These are phyloP conservation scores for Chionoecetes opilio DNA, from an alignment of 1,140 invertebrate genomes.

Conservation along the genomic window DNA sequence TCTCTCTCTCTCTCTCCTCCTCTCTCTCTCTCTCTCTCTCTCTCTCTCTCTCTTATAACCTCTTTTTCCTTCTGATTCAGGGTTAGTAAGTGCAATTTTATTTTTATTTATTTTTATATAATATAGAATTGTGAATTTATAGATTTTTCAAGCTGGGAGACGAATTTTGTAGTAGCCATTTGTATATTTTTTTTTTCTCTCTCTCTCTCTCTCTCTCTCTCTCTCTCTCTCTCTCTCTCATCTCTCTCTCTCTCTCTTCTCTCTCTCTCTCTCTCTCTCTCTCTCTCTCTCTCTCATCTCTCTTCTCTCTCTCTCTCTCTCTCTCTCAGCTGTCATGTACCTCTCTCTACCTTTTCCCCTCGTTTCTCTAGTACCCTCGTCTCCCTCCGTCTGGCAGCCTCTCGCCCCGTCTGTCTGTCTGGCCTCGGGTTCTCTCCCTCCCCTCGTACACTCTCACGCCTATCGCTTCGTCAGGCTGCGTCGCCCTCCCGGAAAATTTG, in stretches of 20 bases:
- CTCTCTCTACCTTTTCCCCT: neutral
- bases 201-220: neutral
- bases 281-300: neutral
- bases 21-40: too few relatives aligned
- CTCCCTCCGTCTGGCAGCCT: neutral
- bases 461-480: neutral
- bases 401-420: neutral
- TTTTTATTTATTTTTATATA: too few relatives aligned
- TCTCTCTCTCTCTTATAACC: too few relatives aligned
- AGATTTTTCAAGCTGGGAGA: too few relatives aligned
- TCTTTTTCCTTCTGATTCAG: too few relatives aligned
- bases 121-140: too few relatives aligned
- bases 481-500: too few relatives aligned
- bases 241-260: neutral
- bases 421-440: neutral
- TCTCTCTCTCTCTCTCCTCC: too few relatives aligned
- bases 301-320: neutral
- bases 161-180: too few relatives aligned
- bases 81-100: too few relatives aligned
- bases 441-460: neutral
- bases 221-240: neutral
- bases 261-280: slow-evolving; percentile 18
- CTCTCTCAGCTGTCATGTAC: neutral
- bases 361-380: neutral
- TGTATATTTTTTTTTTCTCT: neutral